Evolutionary conservation across 2,113 vertebrate species (phyloP), one percentile per base, ranked within the genome.

Genomic region (Hystrix brachyura): DNA sequence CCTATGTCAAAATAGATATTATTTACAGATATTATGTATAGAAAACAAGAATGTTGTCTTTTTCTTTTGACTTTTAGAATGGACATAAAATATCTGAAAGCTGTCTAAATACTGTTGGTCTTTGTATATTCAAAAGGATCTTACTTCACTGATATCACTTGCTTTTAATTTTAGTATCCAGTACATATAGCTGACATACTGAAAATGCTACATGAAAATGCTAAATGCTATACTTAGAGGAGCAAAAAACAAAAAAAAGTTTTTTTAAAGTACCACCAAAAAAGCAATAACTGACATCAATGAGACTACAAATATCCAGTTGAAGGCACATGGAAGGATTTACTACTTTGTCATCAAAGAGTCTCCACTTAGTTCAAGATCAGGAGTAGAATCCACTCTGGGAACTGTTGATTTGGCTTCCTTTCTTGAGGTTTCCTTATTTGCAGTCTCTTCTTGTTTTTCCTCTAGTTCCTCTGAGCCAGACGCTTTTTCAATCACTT

Each of bases 341-440:
- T 99, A 99, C 98, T 99, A 99, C 96, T 99, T 98, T 97, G 99
- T 99, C 98, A 98, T 98, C 97, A 99, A 98, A 92, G 99, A 99
- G 90, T 99, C 98, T 93, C 99, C 98, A 95, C 23, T 99, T 67
- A 99, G 99, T 98, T 99, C 99, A 92, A 96, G 97, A 85, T 99
- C 46, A 91, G 94, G 67, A 96, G 38, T n/a, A 94, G 89, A 87
- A 87, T 98, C 98, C 9, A 96, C 97, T 94, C 98, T 98, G 38
- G 93, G 7, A 95, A 98, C 97, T 17, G 95, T 17, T 55, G 98
- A 86, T 90, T 96, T 95, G 59, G 97, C 97, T 96, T 98, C 97
- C 21, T 97, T 98, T 96, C 98, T 95, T 92, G 87, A 53, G 4
- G 97, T 80, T 84, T 95, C 97, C 87, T 97, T 98, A 46, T 97